phyloP scores from a whole-genome alignment of 2,888 invertebrate species.

The Oegoconia quadripuncta region DNA sequence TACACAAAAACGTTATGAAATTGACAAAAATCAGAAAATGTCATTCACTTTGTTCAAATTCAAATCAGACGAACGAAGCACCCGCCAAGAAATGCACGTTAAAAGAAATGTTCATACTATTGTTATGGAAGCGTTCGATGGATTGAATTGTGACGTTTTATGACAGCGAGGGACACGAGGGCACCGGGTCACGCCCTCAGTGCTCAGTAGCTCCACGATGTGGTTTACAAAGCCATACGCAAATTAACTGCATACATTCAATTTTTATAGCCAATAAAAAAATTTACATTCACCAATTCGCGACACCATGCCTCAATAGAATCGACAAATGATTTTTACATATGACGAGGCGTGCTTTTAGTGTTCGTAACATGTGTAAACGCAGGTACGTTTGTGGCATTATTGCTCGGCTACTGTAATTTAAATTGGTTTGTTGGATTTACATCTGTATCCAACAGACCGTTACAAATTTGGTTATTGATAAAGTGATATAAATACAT shows the following conservation, averaged over 20 bases:
- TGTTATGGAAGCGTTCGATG: slow-evolving; percentile 46
- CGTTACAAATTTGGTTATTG: slow-evolving; percentile 60
- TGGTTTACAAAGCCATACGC: slow-evolving; percentile 70
- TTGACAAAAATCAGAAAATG: slow-evolving; percentile 33
- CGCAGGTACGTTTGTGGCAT: slow-evolving; percentile 53
- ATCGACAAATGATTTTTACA: slow-evolving; percentile 75
- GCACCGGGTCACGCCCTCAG: slow-evolving; percentile 75
- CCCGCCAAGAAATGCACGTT: slow-evolving; percentile 55
- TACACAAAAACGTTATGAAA: slow-evolving; percentile 38
- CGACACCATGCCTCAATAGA: slow-evolving; percentile 59
- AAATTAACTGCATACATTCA: slow-evolving; percentile 71
- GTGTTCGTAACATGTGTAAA: slow-evolving; percentile 64
- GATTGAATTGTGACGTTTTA: slow-evolving; percentile 63
- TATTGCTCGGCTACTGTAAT: slow-evolving; percentile 50
- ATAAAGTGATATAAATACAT: slow-evolving; percentile 52
- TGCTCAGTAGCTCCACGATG: slow-evolving; percentile 57
- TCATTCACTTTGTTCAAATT: slow-evolving; percentile 52
- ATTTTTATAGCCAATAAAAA: slow-evolving; percentile 73
- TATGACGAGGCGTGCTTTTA: slow-evolving; percentile 56
- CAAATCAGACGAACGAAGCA: slow-evolving; percentile 58
- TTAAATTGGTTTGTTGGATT: slow-evolving; percentile 43
- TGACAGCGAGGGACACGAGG: slow-evolving; percentile 54
- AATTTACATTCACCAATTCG: slow-evolving; percentile 63
- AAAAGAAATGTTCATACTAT: slow-evolving; percentile 53
- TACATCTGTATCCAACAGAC: slow-evolving; percentile 60